phyloP scores from a whole-genome alignment of 2,888 invertebrate species.

The Ophion slaviceki region DNA sequence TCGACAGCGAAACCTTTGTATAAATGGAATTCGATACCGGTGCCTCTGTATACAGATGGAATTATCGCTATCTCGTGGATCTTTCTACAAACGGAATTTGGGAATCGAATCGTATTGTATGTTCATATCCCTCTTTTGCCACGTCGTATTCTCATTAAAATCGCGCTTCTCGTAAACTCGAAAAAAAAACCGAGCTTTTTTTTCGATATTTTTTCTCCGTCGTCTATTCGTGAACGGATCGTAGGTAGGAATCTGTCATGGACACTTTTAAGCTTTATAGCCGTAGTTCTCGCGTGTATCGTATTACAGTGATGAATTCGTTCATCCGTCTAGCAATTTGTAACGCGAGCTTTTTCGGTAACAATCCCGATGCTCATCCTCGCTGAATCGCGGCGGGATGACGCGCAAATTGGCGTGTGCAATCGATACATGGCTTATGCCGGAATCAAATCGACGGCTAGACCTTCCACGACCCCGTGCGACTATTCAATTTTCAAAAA shows the following conservation, averaged over 20 bases:
- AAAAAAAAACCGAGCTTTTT: not conserved
- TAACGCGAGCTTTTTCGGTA: conserved; percentile 43
- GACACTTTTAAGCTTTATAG: conserved; percentile 13
- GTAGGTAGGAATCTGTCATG: not conserved
- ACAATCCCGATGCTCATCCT: conserved; percentile 35
- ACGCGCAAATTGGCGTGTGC: conserved; percentile 54
- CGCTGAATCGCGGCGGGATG: conserved; percentile 15
- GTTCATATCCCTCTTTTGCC: not conserved
- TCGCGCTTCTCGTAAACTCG: not conserved
- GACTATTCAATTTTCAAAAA: not conserved
- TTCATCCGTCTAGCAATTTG: conserved; percentile 45
- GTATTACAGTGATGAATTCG: conserved; percentile 45
- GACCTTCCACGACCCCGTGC: not conserved
- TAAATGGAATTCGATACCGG: conserved; percentile 9
- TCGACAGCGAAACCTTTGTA: conserved; percentile 32
- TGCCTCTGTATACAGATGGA: conserved; percentile 28
- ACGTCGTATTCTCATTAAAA: conserved; percentile 5
- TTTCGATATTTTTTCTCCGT: not conserved
- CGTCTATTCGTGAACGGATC: not conserved
- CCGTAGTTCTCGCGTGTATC: conserved; percentile 25
- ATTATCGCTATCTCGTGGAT: conserved; percentile 34
- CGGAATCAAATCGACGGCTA: conserved; percentile 8
- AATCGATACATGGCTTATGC: conserved; percentile 38
- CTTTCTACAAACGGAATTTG: conserved; percentile 39
- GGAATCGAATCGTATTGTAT: conserved; percentile 22